Conservation (phyloP, 2,888 invertebrate species). For the Rapana venosa region DNA sequence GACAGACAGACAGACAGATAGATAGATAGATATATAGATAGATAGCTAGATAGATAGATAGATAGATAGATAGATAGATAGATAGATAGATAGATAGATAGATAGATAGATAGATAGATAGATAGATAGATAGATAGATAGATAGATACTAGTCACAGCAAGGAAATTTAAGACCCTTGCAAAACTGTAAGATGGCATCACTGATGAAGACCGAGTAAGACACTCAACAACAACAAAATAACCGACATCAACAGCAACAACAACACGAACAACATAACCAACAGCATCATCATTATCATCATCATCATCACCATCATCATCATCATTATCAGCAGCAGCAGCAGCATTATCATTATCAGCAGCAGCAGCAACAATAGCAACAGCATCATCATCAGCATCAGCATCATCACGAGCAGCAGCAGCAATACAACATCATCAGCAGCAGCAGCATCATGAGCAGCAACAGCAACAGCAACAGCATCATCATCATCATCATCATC, state of each 20-base stretch:
- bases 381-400: neutral
- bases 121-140: neutral
- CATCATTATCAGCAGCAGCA: neutral
- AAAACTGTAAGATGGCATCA: too few species aligned
- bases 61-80: neutral
- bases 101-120: neutral
- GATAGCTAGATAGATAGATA: neutral
- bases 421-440: neutral
- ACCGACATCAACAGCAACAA: neutral
- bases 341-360: too few species aligned
- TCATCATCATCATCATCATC: neutral
- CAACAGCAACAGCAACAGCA: neutral
- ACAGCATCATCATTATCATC: neutral
- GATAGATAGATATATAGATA: neutral
- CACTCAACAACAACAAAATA: neutral
- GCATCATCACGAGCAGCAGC: neutral
- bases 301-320: neutral
- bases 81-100: neutral
- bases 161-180: too few species aligned
- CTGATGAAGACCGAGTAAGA: neutral
- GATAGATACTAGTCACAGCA: too few species aligned
- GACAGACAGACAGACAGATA: too few species aligned
- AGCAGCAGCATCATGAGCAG: neutral
- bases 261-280: neutral
- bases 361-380: too few species aligned